Base-by-base conservation (phyloP, 2,888 invertebrate species). In the Pseudococcus jackbeardsleyi region DNA sequence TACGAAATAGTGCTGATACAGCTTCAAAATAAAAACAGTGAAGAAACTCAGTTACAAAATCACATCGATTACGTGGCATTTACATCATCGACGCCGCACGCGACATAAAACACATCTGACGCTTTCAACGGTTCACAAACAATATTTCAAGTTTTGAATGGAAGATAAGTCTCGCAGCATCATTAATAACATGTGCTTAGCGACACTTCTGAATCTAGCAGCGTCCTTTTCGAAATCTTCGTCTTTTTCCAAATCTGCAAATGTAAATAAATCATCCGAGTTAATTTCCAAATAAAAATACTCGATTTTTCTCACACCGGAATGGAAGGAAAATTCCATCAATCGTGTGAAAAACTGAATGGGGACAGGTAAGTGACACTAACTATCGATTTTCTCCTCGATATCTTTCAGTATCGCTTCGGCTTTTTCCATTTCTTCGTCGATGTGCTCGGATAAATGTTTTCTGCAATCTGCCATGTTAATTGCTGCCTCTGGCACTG, bases 401-500 rank as follows among this genome's bases (percentile, higher is more conserved):
- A 97, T 94, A 85, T 94, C 94, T 90, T 94, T 94, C 79, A 97
- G 93, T 68, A 95, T 92, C 0, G 94, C 93, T 91, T 96, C 94
- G 50, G 96, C 93, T 89, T 95, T 92, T 89, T 93, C 93, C 91
- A 96, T 96, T 90, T 95, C 95, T 90, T 95, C 94, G 90, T 94
- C 94, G 88, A 97, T 94, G 91, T 97, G 96, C 42, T 95, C 94
- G 90, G 97, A 92, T 85, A 97, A 92, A 88, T 95, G 94, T 90
- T 95, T 93, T 90, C 95, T 94, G 90, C 97, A 97, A 91, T 95
- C 96, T 82, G 94, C 93, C 82, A 95, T 94, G 92, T 96, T 95
- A 89, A 96, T 96, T 2, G 96, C 94, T 15, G 96, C 95, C 91
- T 97, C 96, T 0, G 96, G 96, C 91, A 95, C 94, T 15, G 96